Base-by-base conservation (phyloP, 2,113 vertebrate genomes). In the Gambusia holbrooki region DNA sequence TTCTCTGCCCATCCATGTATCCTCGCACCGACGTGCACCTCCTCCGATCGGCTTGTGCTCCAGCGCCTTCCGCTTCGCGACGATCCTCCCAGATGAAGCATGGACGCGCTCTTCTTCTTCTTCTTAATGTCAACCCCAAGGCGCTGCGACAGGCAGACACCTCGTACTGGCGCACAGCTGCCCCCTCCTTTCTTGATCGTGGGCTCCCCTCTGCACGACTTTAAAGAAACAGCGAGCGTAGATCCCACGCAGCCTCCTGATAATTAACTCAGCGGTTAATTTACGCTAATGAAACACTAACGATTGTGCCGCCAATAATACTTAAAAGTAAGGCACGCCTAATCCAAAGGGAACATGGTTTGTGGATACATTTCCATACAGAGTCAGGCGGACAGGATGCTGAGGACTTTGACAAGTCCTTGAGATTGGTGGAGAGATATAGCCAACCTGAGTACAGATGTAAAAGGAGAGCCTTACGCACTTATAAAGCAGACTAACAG, bases 151-250 rank as follows among this genome's bases (percentile, higher is more conserved):
- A 91, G 84, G 88, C 90, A 74, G 85, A 87, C 89, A 93, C 89
- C 87, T 90, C 80, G 84, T 81, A 88, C 87, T 91, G 87, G 91
- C 85, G 86, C 90, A 90, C 90, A 90, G 91, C 89, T 87, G 84
- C 91, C 90, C 91, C 90, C 92, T 87, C 87, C 92, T 84, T 80
- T 76, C 85, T 85, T 81, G 78, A 83, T 83, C 86, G 76, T 48
- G 73, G 81, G 77, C 90, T 92, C 88, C 88, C 86, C 87, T 88
- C 83, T 71, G 76, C 87, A 82, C 86, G 89, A 89, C 92, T 91
- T 95, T 94, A 94, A 94, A 95, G 92, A 92, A 84, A 92, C 91
- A 93, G 92, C 85, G 74, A 89, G 79, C 92, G 32, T 62, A 51
- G 79, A 80, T 42, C 45, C 72, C 45, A 61, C 37, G 73, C 2